A percentile compares a stretch with the other conserved stretches of the same genome.
Evolutionary conservation across 2,888 invertebrate genomes (phyloP).

Genomic region (Plebejus melissa): DNA sequence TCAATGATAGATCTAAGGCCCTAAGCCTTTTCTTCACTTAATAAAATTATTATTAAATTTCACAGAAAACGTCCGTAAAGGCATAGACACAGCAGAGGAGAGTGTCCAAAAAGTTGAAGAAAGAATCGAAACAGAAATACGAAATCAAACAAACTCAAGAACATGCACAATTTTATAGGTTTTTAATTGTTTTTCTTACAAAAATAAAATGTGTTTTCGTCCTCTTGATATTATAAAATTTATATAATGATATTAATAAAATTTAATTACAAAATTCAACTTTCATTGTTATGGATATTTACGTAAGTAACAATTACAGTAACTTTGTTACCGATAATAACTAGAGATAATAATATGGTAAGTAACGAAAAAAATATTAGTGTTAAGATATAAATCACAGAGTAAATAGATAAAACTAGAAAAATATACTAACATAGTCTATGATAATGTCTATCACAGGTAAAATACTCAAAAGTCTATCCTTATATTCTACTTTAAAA

Average conservation of each 20-base stretch:
- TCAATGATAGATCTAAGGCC: no score
- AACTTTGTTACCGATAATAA: no score
- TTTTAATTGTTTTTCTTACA: constrained; percentile 30
- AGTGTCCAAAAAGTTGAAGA: constrained; percentile 67
- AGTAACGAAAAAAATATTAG: not conserved
- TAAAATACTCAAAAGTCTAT: no score
- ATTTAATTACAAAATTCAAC: constrained; percentile 25
- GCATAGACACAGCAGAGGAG: constrained; percentile 62
- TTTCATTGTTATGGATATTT: not conserved
- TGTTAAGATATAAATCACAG: not conserved
- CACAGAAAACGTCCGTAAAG: constrained; percentile 66
- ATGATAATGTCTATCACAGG: no score
- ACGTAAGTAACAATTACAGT: not conserved
- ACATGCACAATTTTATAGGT: constrained; percentile 71
- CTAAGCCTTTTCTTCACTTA: no score
- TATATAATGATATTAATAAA: constrained; percentile 34
- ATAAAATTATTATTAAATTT: not conserved
- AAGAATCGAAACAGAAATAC: constrained; percentile 65
- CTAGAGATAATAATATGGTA: no score
- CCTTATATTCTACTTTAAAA: no score
- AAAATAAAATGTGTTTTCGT: constrained; percentile 41
- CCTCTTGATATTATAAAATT: constrained; percentile 46
- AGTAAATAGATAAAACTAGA: not conserved
- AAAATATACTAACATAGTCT: no score
- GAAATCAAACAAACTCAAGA: constrained; percentile 71